Base-by-base conservation (phyloP, 1,140 invertebrate genomes). In the Brachionus rotundiformis region DNA sequence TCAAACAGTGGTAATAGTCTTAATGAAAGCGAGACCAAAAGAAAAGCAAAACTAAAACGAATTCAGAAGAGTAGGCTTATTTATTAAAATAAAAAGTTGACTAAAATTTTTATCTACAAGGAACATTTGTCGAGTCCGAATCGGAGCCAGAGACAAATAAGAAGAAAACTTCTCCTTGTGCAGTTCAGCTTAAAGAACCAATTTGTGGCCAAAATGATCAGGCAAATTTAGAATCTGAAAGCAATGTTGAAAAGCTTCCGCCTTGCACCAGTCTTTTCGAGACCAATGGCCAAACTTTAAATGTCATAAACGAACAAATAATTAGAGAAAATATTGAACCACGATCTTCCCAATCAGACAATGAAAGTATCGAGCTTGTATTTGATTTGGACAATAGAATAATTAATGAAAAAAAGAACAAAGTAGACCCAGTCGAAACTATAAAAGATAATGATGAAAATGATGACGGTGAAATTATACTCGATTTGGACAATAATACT, bases 401-500 rank as follows among this genome's bases (percentile, higher is more conserved):
- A 68, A 68, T 68, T 11, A 36, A 68, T n/a, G 63, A 68, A 36
- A 68, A 68, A 39, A 0, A 31, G 3, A 41, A 36, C 29, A 68
- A 33, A 19, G 19, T 16, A 19, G 16, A 68, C 19, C 29, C 19
- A 33, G 4, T 11, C 8, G 11, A 27, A 76, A 54, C 44, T 25
- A 23, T 19, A 10, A 31, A 13, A 19, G 33, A 63, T n/a, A 25
- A 27, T 25, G 25, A 54, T 27, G 76, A 79, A 10, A 16, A 33
- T 10, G 25, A 41, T 25, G 76, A 59, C 11, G 29, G 44, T 63
- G 76, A 79, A 19, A 59, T 79, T 39, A 79, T 79, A 19, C 23
- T 79, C 10, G 76, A 79, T 59, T 79, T 79, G 47, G 59, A 79
- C 25, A 79, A 63, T 39, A 79, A 79, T 31, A 54, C 47, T n/a